Base-by-base conservation (phyloP, 2,888 invertebrate genomes). In the Formica aserva region DNA sequence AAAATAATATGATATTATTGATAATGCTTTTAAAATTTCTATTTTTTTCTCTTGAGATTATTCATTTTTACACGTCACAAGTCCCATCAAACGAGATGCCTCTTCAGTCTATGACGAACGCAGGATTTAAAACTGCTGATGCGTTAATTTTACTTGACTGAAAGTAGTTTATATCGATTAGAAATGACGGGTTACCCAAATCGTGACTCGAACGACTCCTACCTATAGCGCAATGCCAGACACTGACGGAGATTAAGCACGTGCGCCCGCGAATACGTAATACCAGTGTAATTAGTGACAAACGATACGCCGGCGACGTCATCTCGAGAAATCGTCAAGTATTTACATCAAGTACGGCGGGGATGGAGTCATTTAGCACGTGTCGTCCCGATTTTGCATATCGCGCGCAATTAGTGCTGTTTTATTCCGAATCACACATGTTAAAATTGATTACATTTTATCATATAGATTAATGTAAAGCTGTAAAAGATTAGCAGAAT, bases 171-270 rank as follows among this genome's bases (percentile, higher is more conserved):
- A 29, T 67, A 13, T 60, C 35, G 8, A 66, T 52, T 26, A 26
- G 4, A n/a, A 35, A 52, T 66, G 15, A 52, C 26, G 15, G 35
- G 0, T 26, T 67, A 1, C 18, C 38, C 8, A 67, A 66, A 67
- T 18, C 26, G 13, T n/a, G 67, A 75, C 32, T 65, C 52, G 26
- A 38, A 60, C 8, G 6, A 48, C 35, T 76, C 26, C 22, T 18
- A 32, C 11, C 8, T 65, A 66, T 18, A 52, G 13, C 18, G 18
- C 65, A 18, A 65, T 18, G 8, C 29, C 18, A 26, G 29, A 38
- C 22, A 55, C 57, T 26, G 72, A 45, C 65, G 71, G 85, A 84
- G 26, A 82, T 83, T 78, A 82, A 82, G 81, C 89, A 85, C 84
- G 84, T 84, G 83, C 69, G 35, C 63, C 69, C n/a, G 41, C 8